Base-by-base conservation (phyloP, 2,113 vertebrate genomes). In the Hippocampus guttulatus region DNA sequence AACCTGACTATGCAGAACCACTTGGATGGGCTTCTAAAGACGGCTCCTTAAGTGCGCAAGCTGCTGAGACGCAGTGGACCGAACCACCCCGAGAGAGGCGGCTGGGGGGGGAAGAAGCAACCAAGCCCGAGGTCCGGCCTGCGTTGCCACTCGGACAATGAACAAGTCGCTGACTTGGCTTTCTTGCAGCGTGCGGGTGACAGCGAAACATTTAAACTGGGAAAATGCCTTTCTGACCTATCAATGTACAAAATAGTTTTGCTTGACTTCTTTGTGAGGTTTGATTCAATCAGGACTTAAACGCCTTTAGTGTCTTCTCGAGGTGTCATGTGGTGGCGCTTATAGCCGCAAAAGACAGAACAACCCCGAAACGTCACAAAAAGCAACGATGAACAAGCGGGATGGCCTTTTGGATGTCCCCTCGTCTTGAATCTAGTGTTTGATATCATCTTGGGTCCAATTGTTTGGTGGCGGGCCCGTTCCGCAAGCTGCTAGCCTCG, bases 1-100 rank as follows among this genome's bases (percentile, higher is more conserved):
- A 91, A 84, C 81, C 84, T 87, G 90, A 92, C 92, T 93, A 93
- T 95, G 86, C 93, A 94, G 93, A 93, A 92, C 91, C 91, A 91
- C 88, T 89, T 69, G 8, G 75, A 77, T 70, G 80, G 81, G 88
- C 78, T 81, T 78, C 78, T 71, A 25, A 73, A 78, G 65, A 73
- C 16, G 12, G 70, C 75, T 55, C 51, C 70, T 8, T 30, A 76
- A 27, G 11, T 27, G 73, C 57, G 14, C 57, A 74, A n/a, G 65
- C 67, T 75, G 65, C 68, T 75, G 0, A 69, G 77, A 80, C 57
- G 0, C 75, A 9, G 77, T 69, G 82, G 83, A 69, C 57, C 45
- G 57, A 82, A 83, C 82, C 81, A 82, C 86, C 83, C 71, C 67
- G 18, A 47, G 47, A 23, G 40, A 18, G 63, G 40, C 1, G 43